Conservation (phyloP, 2,888 invertebrate species). For the Drosophila pegasa region DNA sequence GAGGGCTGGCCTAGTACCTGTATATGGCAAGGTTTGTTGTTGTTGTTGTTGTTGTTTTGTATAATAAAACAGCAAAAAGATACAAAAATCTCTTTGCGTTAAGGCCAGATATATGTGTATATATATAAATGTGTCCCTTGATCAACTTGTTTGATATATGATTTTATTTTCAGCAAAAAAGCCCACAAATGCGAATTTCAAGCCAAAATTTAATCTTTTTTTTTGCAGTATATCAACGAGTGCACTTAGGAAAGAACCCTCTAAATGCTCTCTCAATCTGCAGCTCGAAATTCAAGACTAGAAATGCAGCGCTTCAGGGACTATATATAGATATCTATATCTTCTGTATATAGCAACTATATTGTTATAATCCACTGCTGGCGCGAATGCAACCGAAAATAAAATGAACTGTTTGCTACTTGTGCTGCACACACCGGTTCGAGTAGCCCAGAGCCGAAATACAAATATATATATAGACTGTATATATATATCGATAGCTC, state of each 20-base stretch:
- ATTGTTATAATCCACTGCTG: constrained; percentile 43
- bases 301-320: constrained; percentile 73
- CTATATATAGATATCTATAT: constrained; percentile 19
- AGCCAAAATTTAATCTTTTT: constrained; percentile 43
- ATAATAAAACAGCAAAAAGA: constrained; percentile 47
- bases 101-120: constrained; percentile 58
- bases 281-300: constrained; percentile 65
- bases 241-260: constrained; percentile 19
- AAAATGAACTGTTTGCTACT: constrained; percentile 84
- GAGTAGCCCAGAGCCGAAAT: constrained; percentile 56
- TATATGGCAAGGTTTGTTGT: constrained; percentile 62
- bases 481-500: constrained; percentile 22
- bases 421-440: constrained; percentile 84
- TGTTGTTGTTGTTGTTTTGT: constrained; percentile 34
- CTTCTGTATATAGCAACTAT: constrained; percentile 5
- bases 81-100: constrained; percentile 47
- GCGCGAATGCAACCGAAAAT: constrained; percentile 80
- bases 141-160: constrained; percentile 63
- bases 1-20: constrained; percentile 86
- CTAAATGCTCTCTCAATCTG: constrained; percentile 73
- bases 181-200: constrained; percentile 51
- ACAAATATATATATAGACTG: constrained; percentile 8
- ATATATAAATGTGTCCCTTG: constrained; percentile 42
- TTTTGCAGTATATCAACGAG: constrained; percentile 68
- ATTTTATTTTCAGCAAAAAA: constrained; percentile 82